Evolutionary conservation across 1,140 invertebrate genomes (phyloP), one percentile per base, ranked within the genome.

Genomic region (Xylocopa sonorina): DNA sequence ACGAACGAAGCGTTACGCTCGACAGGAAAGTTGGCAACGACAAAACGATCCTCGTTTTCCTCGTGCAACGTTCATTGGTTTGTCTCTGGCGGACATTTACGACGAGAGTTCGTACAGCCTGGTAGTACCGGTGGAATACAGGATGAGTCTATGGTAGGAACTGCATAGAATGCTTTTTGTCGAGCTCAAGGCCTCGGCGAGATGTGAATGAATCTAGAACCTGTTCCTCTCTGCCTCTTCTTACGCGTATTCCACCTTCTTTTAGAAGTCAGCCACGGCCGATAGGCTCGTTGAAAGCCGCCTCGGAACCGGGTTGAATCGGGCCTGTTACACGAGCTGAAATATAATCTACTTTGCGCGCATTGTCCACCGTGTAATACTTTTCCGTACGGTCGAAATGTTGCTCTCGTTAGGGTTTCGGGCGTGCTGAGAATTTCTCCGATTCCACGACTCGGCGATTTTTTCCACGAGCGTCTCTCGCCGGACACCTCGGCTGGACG

Each of bases 121-220:
- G 14, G 38, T 27, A 57, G 21, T 41, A 50, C 48, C 38, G 64
- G 57, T 43, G 43, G 75, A 85, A 69, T 73, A 66, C 72, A 75
- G 80, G 80, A 74, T 77, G 79, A 75, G 72, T 68, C 77, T 73
- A 81, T 83, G 75, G 83, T 63, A 83, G 76, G 53, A 86, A 88
- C 82, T 76, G 78, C 73, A 80, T 78, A 80, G 76, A 74, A 79
- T 71, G 68, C 51, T 89, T 89, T 89, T 89, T 87, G 80, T 79
- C 46, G 67, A 27, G 77, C 82, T 81, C 88, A 89, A 89, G 88
- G 88, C 76, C 88, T 85, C 55, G 74, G 32, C 60, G 80, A 80
- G 87, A 89, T 86, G 88, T 89, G 88, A 89, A 89, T 89, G 88
- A 89, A 89, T 89, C 82, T 89, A 88, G 87, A 89, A 89, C 88